These are phyloP conservation scores for Psittacara wagleri DNA, from an alignment of 2,113 vertebrate species.

Conservation along the genomic window DNA sequence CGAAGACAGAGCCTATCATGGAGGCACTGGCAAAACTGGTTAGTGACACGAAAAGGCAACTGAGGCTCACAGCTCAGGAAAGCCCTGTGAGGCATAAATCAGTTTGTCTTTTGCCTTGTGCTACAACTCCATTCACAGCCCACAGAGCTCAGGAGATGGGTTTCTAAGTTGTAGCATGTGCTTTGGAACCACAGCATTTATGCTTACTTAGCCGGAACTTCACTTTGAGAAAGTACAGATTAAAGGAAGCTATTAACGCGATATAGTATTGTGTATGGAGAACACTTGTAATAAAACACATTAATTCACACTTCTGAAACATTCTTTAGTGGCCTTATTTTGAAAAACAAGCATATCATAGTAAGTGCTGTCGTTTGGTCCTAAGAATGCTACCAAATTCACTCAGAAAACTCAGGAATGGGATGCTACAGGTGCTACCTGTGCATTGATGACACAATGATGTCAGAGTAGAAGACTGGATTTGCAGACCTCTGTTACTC, in stretches of 20 bases:
- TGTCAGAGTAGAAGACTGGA: not conserved
- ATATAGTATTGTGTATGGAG: not conserved
- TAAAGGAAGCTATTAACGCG: not conserved
- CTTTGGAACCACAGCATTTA: not conserved
- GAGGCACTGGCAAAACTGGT: constrained; percentile 58
- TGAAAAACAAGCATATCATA: not conserved
- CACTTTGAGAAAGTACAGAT: not conserved
- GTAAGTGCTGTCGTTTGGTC: not conserved
- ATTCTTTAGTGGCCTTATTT: not conserved
- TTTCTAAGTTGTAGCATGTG: not conserved
- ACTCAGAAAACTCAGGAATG: not conserved
- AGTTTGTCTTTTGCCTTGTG: constrained; percentile 3
- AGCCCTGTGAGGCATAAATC: constrained; percentile 21
- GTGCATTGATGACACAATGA: not conserved
- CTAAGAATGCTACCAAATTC: not conserved
- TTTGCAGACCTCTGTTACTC: not conserved
- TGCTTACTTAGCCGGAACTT: not conserved
- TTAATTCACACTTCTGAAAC: not conserved
- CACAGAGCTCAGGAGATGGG: not conserved
- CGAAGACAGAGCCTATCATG: constrained; percentile 62
- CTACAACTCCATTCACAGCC: not conserved
- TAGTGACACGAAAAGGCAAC: constrained; percentile 55
- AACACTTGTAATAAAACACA: not conserved
- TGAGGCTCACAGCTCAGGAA: constrained; percentile 20
- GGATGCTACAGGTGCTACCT: not conserved